Evolutionary conservation across 1,140 invertebrate species (phyloP), one percentile per base, ranked within the genome.

Genomic region (Sinella curviseta): DNA sequence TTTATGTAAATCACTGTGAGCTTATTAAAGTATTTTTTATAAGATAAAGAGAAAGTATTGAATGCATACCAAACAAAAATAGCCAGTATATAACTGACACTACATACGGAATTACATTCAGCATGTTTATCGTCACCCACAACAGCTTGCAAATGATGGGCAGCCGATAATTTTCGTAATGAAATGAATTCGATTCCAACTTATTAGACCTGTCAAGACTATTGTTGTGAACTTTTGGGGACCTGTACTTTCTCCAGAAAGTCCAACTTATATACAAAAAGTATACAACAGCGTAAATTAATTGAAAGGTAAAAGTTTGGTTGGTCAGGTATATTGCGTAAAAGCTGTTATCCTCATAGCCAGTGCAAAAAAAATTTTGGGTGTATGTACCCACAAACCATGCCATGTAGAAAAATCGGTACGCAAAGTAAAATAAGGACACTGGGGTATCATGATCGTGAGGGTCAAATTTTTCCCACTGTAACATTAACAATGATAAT

Each of bases 171-270:
- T 26, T 26, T 26, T 65, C 57, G 4, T 14, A 4, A 26, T 65
- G 57, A 26, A 65, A 65, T 14, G 57, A 12, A 8, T 20, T 20
- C 39, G 8, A 20, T 8, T 48, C 39, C 8, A 14, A 14, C 24
- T n/a, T 26, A 8, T 65, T n/a, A 17, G 57, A 65, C 57, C 8
- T n/a, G n/a, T n/a, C n/a, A n/a, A n/a, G n/a, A n/a, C n/a, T n/a
- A n/a, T n/a, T n/a, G n/a, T n/a, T n/a, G n/a, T n/a, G n/a, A n/a
- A n/a, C n/a, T n/a, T n/a, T n/a, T n/a, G n/a, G n/a, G n/a, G n/a
- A n/a, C n/a, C n/a, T n/a, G n/a, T n/a, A n/a, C n/a, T n/a, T 65
- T 65, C 57, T 65, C 24, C 24, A 65, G 57, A 65, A n/a, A 65
- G 24, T 65, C 57, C 57, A 65, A 26, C 3, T 16, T 8, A 65